Base-by-base conservation (phyloP, 2,113 vertebrate species). In the Microcebus ravelobensis region DNA sequence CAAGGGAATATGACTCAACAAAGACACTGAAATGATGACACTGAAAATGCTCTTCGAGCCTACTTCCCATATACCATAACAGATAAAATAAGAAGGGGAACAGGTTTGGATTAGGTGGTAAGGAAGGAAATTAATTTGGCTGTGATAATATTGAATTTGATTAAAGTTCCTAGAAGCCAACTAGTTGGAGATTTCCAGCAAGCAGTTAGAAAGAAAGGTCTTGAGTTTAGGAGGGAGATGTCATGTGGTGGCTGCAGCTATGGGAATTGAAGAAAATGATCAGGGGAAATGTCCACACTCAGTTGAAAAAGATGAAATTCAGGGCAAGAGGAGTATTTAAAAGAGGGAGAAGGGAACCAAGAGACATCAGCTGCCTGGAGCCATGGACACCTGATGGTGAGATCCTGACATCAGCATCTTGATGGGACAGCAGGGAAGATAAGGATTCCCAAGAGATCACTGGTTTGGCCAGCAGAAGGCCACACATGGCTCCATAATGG, bases 401-500 rank as follows among this genome's bases (percentile, higher is more conserved):
- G 5, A 65, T 10, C 3, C 27, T 61, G 15, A 76, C 29, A 25
- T 63, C 67, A 77, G 59, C 36, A 76, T 61, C 18, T 63, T 13
- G 39, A 1, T 0, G 29, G 36, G 21, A 70, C 4, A 68, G 59
- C 29, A 52, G 14, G 5, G 6, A 76, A 1, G 42, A 79, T 17
- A 70, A 45, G 18, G 27, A 36, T 36, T 39, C 55, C 79, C 70
- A 59, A 34, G 14, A 71, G n/a, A 15, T 65, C 61, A 8, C 39
- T 15, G 48, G 57, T 14, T 7, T 23, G 71, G 65, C 29, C 42
- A 59, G 1, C 9, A 36, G 71, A 34, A 73, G n/a, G 48, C 25
- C 39, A 36, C 27, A 4, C 3, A 9, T 79, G 52, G 25, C 34
- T 45, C 55, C 6, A 0, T 14, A 27, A 65, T 5, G 20, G 17